Evolutionary conservation across 2,888 invertebrate species (phyloP), one percentile per base, ranked within the genome.

Genomic region (Drosophila mulleri): DNA sequence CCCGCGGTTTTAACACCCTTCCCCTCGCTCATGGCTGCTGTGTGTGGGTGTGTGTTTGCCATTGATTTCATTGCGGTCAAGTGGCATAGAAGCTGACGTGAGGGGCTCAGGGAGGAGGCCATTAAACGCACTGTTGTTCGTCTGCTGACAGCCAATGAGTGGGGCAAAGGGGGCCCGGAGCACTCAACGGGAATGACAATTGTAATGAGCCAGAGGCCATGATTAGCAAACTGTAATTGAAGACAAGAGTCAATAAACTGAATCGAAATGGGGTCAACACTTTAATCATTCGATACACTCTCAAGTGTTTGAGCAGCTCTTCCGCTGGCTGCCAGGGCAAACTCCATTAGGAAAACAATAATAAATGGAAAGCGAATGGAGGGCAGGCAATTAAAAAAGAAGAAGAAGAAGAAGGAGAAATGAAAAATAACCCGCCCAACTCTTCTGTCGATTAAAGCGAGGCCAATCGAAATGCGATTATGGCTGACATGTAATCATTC

Each of bases 41-140:
- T 50, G 18, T 56, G 26, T 50, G 23, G 16, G 4, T 35, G 5
- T 63, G 44, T 45, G 52, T 41, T 68, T 50, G 52, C 60, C 44
- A 66, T 73, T 74, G 80, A 79, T 72, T 79, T 66, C 68, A 75
- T 83, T 89, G 86, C 75, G 88, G 88, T 71, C 72, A 76, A 79
- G 71, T 72, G 75, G 74, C 63, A 73, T 67, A 26, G 69, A 45
- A 42, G 53, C 4, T 39, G 16, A 61, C 54, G 39, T 56, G 23
- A 9, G 26, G 39, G 18, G 39, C 3, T 26, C 20, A 12, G 11
- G 18, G 12, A 23, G 37, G 12, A 20, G 62, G 65, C 66, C 71
- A 70, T 84, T 82, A 82, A 66, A 54, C 53, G 63, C 67, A 68
- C 48, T 66, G 63, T 67, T 62, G 58, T 54, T 47, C 54, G 11